Percentiles rank a stretch among this genome's conserved stretches.
These are phyloP conservation scores for Pelusios castaneus DNA, from an alignment of 2,113 vertebrate species.

Conservation along the genomic window DNA sequence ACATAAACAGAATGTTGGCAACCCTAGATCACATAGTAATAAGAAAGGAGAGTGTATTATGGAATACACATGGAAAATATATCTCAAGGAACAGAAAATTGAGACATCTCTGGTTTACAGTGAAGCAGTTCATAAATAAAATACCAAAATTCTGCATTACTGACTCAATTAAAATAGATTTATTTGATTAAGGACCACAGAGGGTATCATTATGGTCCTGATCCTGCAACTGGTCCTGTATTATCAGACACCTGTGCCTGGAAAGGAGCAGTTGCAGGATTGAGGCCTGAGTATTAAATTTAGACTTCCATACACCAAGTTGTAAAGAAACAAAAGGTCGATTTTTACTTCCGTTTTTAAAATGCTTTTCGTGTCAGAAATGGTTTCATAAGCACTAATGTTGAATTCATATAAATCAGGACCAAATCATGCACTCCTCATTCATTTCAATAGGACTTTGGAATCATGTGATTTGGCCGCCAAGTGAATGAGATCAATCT, in stretches of 20 bases:
- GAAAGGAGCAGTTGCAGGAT: background rate
- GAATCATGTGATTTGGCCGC: background rate
- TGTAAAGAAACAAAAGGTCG: background rate
- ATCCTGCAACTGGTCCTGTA: background rate
- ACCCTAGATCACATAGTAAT: background rate
- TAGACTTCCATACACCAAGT: background rate
- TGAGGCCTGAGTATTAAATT: background rate
- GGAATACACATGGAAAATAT: accelerated
- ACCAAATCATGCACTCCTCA: background rate
- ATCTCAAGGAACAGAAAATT: too few species aligned
- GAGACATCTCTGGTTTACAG: background rate
- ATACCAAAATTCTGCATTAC: background rate
- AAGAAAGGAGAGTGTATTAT: background rate
- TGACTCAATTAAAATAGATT: background rate
- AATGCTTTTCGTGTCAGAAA: background rate
- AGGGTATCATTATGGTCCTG: background rate
- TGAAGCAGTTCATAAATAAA: background rate
- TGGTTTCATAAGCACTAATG: background rate
- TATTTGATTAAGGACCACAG: background rate
- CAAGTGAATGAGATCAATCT: background rate
- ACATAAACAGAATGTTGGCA: too few species aligned
- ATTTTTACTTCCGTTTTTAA: background rate
- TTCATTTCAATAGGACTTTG: background rate
- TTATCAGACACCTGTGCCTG: accelerated
- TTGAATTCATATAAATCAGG: background rate